Percentiles rank a stretch among this genome's conserved stretches.
phyloP scores from a whole-genome alignment of 2,113 vertebrate species.

The Paramormyrops kingsleyae region DNA sequence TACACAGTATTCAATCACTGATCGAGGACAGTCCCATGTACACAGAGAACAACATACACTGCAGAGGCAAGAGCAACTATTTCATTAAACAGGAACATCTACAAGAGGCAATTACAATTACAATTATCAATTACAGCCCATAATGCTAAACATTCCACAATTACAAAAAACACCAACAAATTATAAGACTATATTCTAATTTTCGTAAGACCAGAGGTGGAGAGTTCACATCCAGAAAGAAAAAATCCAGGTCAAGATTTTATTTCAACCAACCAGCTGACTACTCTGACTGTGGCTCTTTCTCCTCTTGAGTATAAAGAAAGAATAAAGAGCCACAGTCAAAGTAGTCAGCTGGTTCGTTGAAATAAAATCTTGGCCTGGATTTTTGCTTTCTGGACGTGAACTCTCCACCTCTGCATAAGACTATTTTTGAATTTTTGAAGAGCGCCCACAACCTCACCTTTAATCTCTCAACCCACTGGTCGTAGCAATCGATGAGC shows the following conservation, averaged over 20 bases:
- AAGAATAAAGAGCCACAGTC: too few species aligned
- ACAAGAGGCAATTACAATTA: neutral
- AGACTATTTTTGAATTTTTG: neutral
- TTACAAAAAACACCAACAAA: neutral
- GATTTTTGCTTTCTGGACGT: too few species aligned
- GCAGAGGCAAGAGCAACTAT: neutral
- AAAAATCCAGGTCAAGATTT: too few species aligned
- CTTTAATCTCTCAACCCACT: constrained; percentile 84
- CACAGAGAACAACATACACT: neutral
- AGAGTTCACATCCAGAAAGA: too few species aligned
- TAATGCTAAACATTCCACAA: neutral
- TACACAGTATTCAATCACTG: constrained; percentile 50
- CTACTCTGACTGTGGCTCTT: too few species aligned
- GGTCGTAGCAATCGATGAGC: constrained; percentile 81
- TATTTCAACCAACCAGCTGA: too few species aligned
- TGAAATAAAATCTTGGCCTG: too few species aligned
- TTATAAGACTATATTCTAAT: neutral
- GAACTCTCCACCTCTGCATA: neutral
- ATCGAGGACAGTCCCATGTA: neutral
- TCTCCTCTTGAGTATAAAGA: too few species aligned
- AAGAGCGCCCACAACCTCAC: constrained; percentile 41
- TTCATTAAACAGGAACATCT: neutral
- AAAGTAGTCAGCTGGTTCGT: too few species aligned
- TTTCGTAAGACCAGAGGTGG: neutral
- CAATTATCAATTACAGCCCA: neutral